A percentile compares a stretch with the other conserved stretches of the same genome.
Conservation (phyloP, 2,113 vertebrate species). For the Rana temporaria region DNA sequence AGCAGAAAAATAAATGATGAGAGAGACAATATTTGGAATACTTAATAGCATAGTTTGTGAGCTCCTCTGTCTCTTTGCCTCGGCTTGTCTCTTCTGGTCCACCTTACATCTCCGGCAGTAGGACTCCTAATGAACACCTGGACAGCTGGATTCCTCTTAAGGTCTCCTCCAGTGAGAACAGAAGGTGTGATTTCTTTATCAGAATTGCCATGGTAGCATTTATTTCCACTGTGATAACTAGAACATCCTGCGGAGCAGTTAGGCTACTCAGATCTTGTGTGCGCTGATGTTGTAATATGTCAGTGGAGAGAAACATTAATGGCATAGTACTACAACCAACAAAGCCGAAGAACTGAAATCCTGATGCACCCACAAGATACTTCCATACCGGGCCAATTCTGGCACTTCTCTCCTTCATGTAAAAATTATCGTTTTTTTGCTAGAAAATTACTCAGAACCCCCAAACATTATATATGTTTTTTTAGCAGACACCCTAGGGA, state of each 20-base stretch:
- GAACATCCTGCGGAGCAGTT: not conserved
- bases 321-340: not conserved
- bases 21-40: constrained; percentile 4
- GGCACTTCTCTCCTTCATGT: too few relatives aligned
- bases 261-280: constrained; percentile 5
- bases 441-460: too few relatives aligned
- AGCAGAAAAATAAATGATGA: constrained; percentile 49
- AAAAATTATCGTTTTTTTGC: too few relatives aligned
- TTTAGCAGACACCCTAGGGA: too few relatives aligned
- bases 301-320: not conserved
- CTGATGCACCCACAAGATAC: not conserved
- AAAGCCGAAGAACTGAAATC: too few relatives aligned
- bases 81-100: not conserved
- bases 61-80: not conserved
- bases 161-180: not conserved
- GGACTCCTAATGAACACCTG: not conserved
- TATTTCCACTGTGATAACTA: constrained; percentile 25
- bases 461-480: too few relatives aligned
- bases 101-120: not conserved
- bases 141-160: not conserved
- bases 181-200: constrained; percentile 33
- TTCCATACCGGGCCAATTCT: too few relatives aligned
- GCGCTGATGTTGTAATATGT: not conserved
- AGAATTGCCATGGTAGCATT: constrained; percentile 43
- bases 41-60: not conserved